A percentile compares a stretch with the other conserved stretches of the same genome.
These are phyloP conservation scores for Dasypus novemcinctus DNA, from an alignment of 2,113 vertebrate species.

Conservation along the genomic window DNA sequence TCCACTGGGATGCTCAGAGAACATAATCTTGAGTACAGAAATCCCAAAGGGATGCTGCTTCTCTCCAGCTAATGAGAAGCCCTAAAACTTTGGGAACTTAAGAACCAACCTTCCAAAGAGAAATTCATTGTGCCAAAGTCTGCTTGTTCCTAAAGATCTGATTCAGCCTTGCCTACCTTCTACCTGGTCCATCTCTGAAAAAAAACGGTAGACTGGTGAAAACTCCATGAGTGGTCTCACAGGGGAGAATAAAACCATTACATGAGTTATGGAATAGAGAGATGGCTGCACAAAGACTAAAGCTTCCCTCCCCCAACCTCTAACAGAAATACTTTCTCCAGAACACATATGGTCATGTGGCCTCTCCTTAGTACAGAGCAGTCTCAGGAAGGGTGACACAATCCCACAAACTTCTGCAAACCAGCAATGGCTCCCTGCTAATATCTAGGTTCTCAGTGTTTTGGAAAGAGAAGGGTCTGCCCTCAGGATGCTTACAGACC, in stretches of 20 bases:
- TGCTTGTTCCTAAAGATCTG: background rate
- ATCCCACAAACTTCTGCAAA: background rate
- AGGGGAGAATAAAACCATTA: background rate
- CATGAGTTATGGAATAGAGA: no score
- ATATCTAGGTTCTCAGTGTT: background rate
- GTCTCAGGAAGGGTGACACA: background rate
- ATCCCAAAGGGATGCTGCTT: background rate
- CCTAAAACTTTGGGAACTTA: background rate
- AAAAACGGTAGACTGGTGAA: background rate
- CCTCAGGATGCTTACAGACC: background rate
- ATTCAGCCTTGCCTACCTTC: background rate
- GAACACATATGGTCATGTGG: background rate
- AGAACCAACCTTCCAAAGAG: background rate
- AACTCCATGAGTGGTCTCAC: background rate
- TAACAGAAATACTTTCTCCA: background rate
- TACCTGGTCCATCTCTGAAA: background rate
- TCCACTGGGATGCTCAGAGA: background rate
- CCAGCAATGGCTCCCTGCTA: no score
- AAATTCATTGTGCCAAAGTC: background rate
- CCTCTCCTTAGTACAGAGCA: background rate
- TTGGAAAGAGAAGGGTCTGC: background rate
- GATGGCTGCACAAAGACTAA: background rate
- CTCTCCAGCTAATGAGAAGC: background rate
- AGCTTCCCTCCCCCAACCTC: background rate
- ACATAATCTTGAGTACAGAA: background rate